Evolutionary conservation across 2,797 vertebrate species (phyloP).

Genomic region (Heterohyrax brucei): DNA sequence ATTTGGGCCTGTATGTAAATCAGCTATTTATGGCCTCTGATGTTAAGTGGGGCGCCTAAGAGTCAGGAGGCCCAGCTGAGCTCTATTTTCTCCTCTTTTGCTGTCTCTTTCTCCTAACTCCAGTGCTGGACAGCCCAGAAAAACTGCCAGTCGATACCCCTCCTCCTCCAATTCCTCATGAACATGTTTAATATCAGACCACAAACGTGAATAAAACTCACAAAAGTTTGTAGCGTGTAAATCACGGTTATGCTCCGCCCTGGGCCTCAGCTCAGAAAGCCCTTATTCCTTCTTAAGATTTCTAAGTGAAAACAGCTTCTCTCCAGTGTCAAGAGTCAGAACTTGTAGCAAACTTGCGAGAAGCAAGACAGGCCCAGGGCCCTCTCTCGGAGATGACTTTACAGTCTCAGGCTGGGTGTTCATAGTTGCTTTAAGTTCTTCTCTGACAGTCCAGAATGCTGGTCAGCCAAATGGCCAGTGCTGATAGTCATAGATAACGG

Average conservation of each 20-base stretch:
- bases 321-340: slow-evolving; percentile 69
- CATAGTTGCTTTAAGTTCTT: background rate
- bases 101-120: background rate
- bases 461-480: fast-evolving
- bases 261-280: slow-evolving; percentile 80
- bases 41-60: background rate
- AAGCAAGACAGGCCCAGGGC: background rate
- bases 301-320: slow-evolving; percentile 89
- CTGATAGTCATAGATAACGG: background rate
- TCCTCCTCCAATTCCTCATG: slow-evolving; percentile 30
- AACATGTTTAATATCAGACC: slow-evolving; percentile 87
- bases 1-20: background rate
- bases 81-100: fast-evolving
- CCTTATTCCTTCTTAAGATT: slow-evolving; percentile 73
- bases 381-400: background rate
- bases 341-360: background rate
- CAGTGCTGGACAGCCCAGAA: background rate
- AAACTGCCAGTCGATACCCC: background rate
- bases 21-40: background rate
- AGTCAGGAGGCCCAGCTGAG: fast-evolving
- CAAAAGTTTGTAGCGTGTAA: slow-evolving; percentile 91
- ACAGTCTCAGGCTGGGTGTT: background rate
- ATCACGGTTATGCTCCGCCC: slow-evolving; percentile 88
- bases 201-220: slow-evolving; percentile 90
- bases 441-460: fast-evolving